These are phyloP conservation scores for Troglohyphantes excavatus DNA, from an alignment of 2,888 invertebrate species.

Conservation along the genomic window DNA sequence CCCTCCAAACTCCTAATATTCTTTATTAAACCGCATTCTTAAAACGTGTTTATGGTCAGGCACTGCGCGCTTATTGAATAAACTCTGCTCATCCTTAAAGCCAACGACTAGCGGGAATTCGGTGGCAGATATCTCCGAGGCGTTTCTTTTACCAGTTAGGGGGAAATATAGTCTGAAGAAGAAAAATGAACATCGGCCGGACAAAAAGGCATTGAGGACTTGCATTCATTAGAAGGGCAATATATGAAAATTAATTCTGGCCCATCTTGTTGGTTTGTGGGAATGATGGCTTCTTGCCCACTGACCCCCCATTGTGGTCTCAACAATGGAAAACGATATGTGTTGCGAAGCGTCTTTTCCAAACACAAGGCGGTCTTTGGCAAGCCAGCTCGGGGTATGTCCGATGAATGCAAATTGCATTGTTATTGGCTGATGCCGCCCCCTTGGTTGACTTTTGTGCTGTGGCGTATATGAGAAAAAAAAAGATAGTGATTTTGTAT, in stretches of 20 bases:
- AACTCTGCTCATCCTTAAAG: slow-evolving; percentile 30
- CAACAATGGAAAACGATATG: slow-evolving; percentile 15
- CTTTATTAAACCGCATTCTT: slow-evolving; percentile 56
- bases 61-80: slow-evolving; percentile 17
- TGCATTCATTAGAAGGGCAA: slow-evolving; percentile 48
- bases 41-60: slow-evolving; percentile 38
- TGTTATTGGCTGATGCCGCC: not conserved
- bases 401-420: not conserved
- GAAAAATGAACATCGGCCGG: not conserved
- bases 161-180: not conserved
- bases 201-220: slow-evolving; percentile 31
- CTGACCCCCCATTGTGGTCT: slow-evolving; percentile 51
- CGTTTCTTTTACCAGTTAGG: no score
- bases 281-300: slow-evolving; percentile 69
- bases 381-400: not conserved
- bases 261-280: not conserved
- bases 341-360: slow-evolving; percentile 3
- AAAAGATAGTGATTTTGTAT: not conserved
- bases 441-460: not conserved
- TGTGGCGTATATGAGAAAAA: not conserved
- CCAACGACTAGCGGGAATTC: not conserved
- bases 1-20: not conserved
- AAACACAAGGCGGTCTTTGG: slow-evolving; percentile 4
- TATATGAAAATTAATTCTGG: slow-evolving; percentile 67
- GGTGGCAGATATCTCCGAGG: not conserved